Conservation (phyloP, 2,113 vertebrate genomes). For the Sinocyclocheilus anophthalmus region DNA sequence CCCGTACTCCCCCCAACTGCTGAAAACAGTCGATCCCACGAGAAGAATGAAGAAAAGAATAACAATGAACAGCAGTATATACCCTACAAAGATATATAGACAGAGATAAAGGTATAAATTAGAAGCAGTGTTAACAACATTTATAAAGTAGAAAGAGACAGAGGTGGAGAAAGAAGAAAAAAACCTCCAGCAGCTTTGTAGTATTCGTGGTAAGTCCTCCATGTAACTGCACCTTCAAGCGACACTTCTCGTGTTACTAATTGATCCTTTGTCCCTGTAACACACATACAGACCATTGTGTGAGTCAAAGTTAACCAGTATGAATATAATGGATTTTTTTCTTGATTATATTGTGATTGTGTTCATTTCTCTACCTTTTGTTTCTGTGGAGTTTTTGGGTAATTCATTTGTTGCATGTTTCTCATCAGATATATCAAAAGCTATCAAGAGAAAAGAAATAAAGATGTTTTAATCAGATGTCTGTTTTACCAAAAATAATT, state of each 20-base stretch:
- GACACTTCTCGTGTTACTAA: slow-evolving; percentile 69
- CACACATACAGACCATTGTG: neutral
- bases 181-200: slow-evolving; percentile 81
- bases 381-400: slow-evolving; percentile 32
- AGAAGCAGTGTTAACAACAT: neutral
- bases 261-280: slow-evolving; percentile 63
- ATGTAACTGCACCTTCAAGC: slow-evolving; percentile 70
- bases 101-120: neutral
- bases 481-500: neutral
- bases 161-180: neutral
- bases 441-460: slow-evolving; percentile 65
- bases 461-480: neutral
- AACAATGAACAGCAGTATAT: slow-evolving; percentile 65
- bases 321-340: neutral
- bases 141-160: neutral
- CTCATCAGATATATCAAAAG: slow-evolving; percentile 75
- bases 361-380: slow-evolving; percentile 55
- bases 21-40: slow-evolving; percentile 77
- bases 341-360: neutral
- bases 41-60: slow-evolving; percentile 70
- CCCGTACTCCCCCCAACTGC: slow-evolving; percentile 85
- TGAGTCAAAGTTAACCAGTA: neutral
- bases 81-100: slow-evolving; percentile 68
- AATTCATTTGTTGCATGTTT: slow-evolving; percentile 52
- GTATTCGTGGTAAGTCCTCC: slow-evolving; percentile 77